Percentiles rank a stretch among this genome's conserved stretches.
phyloP scores from a whole-genome alignment of 2,113 vertebrate genomes.

The Cromileptes altivelis region DNA sequence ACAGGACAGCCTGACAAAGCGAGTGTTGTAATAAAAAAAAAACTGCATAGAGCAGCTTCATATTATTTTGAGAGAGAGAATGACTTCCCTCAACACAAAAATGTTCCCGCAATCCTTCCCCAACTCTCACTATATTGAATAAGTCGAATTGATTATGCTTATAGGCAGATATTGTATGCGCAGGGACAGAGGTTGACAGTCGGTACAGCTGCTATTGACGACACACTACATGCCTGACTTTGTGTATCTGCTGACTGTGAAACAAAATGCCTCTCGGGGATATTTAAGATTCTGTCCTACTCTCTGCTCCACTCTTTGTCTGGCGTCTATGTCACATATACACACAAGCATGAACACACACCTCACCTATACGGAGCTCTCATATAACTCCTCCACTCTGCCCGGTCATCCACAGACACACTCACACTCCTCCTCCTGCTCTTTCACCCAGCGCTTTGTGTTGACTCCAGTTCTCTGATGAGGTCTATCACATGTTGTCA shows the following conservation, averaged over 20 bases:
- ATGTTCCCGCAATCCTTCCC: no score
- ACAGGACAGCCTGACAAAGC: not conserved
- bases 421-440: slow-evolving; percentile 26
- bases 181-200: slow-evolving; percentile 19
- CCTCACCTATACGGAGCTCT: slow-evolving; percentile 39
- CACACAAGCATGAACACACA: slow-evolving; percentile 34
- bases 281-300: slow-evolving; percentile 69
- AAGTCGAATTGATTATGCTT: slow-evolving; percentile 29
- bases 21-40: no score
- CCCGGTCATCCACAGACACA: slow-evolving; percentile 42
- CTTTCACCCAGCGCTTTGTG: slow-evolving; percentile 44
- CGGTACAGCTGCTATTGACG: slow-evolving; percentile 34
- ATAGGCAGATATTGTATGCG: slow-evolving; percentile 2
- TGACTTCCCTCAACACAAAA: not conserved
- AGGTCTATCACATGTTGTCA: slow-evolving; percentile 70
- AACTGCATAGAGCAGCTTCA: not conserved
- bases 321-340: slow-evolving; percentile 52
- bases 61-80: slow-evolving; percentile 22
- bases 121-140: not conserved
- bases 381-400: slow-evolving; percentile 37
- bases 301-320: slow-evolving; percentile 53
- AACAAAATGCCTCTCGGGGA: slow-evolving; percentile 59
- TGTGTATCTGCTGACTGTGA: slow-evolving; percentile 64
- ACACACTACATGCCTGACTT: slow-evolving; percentile 52
- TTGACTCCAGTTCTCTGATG: slow-evolving; percentile 65